Percentiles rank a stretch among this genome's conserved stretches.
Evolutionary conservation across 2,113 vertebrate species (phyloP).

Genomic region (Oreotrochilus melanogaster): DNA sequence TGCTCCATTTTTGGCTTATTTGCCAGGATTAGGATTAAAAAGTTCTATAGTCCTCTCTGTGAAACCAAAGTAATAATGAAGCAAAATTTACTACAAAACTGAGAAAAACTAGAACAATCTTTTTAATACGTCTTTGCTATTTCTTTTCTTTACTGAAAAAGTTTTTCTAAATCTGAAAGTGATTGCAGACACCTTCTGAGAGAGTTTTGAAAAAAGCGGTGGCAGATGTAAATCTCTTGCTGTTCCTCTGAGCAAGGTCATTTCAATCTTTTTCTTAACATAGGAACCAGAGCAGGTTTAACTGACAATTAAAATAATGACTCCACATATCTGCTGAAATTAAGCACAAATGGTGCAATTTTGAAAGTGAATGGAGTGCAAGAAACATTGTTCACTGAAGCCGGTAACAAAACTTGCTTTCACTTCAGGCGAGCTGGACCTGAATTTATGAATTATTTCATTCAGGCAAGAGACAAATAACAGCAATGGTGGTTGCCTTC

Average conservation of each 20-base stretch:
- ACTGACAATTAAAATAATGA: not conserved
- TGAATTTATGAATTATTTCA: not conserved
- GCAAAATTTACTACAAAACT: not conserved
- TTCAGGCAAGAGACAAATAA: not conserved
- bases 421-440: not conserved
- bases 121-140: not conserved
- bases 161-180: not conserved
- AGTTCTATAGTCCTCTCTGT: not conserved
- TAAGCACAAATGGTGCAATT: not conserved
- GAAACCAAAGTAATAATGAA: not conserved
- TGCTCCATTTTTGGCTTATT: not conserved
- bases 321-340: not conserved
- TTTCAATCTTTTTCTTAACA: not conserved
- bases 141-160: not conserved
- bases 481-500: rapidly evolving
- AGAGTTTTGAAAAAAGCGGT: not conserved
- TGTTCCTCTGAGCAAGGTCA: not conserved
- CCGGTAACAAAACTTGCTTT: not conserved
- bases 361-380: not conserved
- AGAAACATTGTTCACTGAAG: not conserved
- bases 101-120: not conserved
- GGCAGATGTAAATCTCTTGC: not conserved
- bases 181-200: not conserved
- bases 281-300: not conserved
- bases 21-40: not conserved